phyloP scores from a whole-genome alignment of 2,888 invertebrate species.

The Lysandra bellargus region DNA sequence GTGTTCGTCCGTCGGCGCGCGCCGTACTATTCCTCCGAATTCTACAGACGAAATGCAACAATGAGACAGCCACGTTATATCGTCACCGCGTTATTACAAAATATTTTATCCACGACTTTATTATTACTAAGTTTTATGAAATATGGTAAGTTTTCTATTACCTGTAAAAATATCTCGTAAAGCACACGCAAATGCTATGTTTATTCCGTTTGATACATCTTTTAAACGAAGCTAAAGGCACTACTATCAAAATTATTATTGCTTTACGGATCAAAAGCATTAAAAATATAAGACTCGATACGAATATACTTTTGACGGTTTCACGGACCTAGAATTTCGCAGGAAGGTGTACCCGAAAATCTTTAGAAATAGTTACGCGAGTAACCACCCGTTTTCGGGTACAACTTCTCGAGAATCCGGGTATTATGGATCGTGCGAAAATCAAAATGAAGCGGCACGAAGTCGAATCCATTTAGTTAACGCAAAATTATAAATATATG shows the following conservation, averaged over 20 bases:
- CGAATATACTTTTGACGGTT: conserved; percentile 60
- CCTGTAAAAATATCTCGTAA: conserved; percentile 78
- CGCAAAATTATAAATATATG: conserved; percentile 46
- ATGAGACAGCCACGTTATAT: conserved; percentile 72
- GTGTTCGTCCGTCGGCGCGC: conserved; percentile 61
- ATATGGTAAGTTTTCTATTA: conserved; percentile 74
- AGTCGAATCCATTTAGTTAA: conserved; percentile 9
- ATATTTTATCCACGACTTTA: conserved; percentile 69
- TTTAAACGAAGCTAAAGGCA: conserved; percentile 77
- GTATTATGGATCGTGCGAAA: conserved; percentile 50
- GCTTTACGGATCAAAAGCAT: conserved; percentile 74
- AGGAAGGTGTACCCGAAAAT: not conserved
- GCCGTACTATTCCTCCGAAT: conserved; percentile 57
- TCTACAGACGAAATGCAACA: conserved; percentile 74
- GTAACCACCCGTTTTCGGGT: not conserved
- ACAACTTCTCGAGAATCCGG: not conserved
- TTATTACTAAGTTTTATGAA: conserved; percentile 71
- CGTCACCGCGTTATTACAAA: conserved; percentile 66
- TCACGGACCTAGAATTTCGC: conserved; percentile 32
- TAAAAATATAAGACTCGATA: conserved; percentile 71
- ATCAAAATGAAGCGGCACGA: not conserved
- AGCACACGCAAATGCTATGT: conserved; percentile 73
- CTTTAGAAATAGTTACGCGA: not conserved
- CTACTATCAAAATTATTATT: conserved; percentile 76
- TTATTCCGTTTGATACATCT: conserved; percentile 62